Evolutionary conservation across 2,113 vertebrate species (phyloP).

Genomic region (Anhinga anhinga): DNA sequence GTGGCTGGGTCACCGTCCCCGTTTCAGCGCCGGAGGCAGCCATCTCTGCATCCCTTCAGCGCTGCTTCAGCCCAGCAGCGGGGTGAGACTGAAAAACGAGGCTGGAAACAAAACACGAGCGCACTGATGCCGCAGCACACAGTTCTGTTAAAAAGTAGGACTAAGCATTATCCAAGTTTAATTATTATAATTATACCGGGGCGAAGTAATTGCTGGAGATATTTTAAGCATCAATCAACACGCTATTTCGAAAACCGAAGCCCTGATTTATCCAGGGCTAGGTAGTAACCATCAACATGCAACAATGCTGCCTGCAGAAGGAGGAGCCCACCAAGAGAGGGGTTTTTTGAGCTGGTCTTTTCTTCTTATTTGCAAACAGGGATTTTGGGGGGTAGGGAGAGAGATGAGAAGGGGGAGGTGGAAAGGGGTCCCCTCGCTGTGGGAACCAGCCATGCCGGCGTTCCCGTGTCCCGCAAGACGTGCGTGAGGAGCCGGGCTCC

Average conservation of each 20-base stretch:
- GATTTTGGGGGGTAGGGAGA: neutral
- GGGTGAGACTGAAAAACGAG: neutral
- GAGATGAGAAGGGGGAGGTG: neutral
- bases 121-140: neutral
- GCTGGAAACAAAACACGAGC: neutral
- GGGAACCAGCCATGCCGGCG: fast-evolving
- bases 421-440: fast-evolving
- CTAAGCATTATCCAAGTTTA: slow-evolving; percentile 43
- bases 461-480: neutral
- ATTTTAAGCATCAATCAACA: slow-evolving; percentile 56
- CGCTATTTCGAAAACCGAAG: slow-evolving; percentile 25
- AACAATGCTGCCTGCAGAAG: neutral
- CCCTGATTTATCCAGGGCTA: slow-evolving; percentile 1
- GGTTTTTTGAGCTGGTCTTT: neutral
- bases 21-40: neutral
- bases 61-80: neutral
- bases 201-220: slow-evolving; percentile 47
- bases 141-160: slow-evolving; percentile 44
- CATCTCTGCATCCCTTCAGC: neutral
- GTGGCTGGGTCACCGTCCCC: neutral
- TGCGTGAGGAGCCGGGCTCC: neutral
- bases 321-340: neutral
- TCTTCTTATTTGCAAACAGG: neutral
- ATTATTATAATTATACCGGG: slow-evolving; percentile 57
- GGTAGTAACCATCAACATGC: neutral